Conservation (phyloP, 64 coral and sea anemone species). For the Acropora yongei region DNA sequence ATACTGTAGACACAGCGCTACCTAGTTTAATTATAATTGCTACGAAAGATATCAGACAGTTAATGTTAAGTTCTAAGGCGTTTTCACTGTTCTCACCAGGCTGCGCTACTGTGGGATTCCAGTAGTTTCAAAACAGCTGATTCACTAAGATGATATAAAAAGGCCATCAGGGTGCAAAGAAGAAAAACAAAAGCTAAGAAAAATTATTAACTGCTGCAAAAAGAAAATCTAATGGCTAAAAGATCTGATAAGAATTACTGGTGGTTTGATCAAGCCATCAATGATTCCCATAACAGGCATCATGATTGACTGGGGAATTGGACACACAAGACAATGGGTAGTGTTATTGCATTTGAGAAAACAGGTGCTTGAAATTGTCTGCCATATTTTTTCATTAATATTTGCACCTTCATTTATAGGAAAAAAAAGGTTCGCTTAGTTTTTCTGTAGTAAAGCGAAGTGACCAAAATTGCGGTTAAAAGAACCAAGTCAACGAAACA, state of each 20-base stretch:
- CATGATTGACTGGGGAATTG: not conserved
- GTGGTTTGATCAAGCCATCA: not conserved
- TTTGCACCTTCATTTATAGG: not conserved
- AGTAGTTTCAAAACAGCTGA: slow-evolving; percentile 26
- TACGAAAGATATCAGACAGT: no score
- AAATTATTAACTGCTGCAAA: slow-evolving; percentile 7
- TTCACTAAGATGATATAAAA: slow-evolving; percentile 27
- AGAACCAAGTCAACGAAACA: not conserved
- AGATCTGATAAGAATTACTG: not conserved
- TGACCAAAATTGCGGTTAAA: slow-evolving; percentile 1
- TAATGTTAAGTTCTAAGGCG: no score
- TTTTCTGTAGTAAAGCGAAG: slow-evolving; percentile 5
- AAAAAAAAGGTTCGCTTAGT: not conserved
- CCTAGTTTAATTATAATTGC: no score
- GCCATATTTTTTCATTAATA: not conserved
- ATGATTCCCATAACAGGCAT: not conserved
- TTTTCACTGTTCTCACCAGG: slow-evolving; percentile 35
- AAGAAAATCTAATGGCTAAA: not conserved
- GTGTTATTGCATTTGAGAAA: not conserved
- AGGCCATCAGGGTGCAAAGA: slow-evolving; percentile 9
- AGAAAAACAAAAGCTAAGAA: slow-evolving; percentile 2
- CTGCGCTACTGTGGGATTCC: slow-evolving; percentile 40
- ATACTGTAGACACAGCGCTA: no score
- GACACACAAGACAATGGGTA: not conserved
- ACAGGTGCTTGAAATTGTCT: not conserved